Base-by-base conservation (phyloP, 53 echinoderm and acorn worm species). In the Echinarachnius parma region DNA sequence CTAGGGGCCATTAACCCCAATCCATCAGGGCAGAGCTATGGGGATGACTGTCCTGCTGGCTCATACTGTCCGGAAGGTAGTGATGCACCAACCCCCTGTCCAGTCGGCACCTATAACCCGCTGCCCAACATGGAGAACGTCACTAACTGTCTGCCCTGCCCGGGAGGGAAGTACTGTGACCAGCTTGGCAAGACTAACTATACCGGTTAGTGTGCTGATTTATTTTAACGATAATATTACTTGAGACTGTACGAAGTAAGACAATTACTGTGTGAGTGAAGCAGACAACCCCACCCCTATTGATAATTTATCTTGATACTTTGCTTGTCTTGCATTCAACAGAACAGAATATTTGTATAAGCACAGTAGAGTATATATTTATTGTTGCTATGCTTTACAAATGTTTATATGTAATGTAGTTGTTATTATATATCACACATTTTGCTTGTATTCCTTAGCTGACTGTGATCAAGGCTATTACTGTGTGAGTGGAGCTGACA, bases 1-100 rank as follows among this genome's bases (percentile, higher is more conserved):
- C 82, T 95, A 44, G 81, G 90, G 4, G 95, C 95, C 16, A 76
- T 91, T 31, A 60, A 83, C 67, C 91, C 95, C 49, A 95, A 90
- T 61, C 95, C 95, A 5, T 70, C 45, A 0, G 82, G 77, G 1
- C 76, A 95, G 54, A 74, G 19, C 75, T 95, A 95, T 48, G 95
- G 95, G n/a, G 95, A 95, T 61, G 78, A 81, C 67, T 95, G 95
- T 65, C 95, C 91, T 0, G 91, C 87, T n/a, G 95, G 91, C 30
- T 42, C 39, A 39, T 95, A 84, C 65, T 95, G 95, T 30, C 95
- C 90, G 0, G 75, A 78, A 55, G 78, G 87, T 57, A 95, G 91
- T 33, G 60, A 75, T 30, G 78, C 79, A 15, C 95, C 95, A 5
- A 69, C 76, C 18, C 39, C 71, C 14, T 95, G 95, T 48, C 95